Evolutionary conservation across 2,797 vertebrate genomes (phyloP).

Genomic region (Fistularia tabacaria): DNA sequence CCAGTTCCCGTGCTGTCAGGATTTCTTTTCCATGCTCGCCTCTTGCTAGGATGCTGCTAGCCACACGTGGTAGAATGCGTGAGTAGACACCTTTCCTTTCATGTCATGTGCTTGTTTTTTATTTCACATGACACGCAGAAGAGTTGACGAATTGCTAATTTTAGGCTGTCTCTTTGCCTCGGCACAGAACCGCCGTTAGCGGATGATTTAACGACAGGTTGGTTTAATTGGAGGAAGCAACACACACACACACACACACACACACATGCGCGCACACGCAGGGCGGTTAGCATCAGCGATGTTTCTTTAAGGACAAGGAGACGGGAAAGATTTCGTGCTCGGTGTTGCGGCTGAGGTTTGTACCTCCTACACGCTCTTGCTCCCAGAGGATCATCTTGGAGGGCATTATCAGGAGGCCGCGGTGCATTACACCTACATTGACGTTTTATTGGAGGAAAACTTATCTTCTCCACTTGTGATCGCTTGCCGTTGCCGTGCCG

Average conservation of each 20-base stretch:
- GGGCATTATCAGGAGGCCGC: constrained; percentile 29
- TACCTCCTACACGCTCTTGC: constrained; percentile 50
- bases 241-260: too few species aligned
- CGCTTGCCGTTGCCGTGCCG: constrained; percentile 6
- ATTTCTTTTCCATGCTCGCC: constrained; percentile 34
- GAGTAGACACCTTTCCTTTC: constrained; percentile 52
- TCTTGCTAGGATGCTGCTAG: constrained; percentile 23
- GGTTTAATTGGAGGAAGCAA: too few species aligned
- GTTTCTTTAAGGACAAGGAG: constrained; percentile 45
- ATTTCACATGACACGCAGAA: too few species aligned
- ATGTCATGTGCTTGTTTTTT: constrained; percentile 5
- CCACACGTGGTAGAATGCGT: constrained; percentile 25
- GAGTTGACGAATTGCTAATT: too few species aligned
- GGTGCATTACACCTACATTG: constrained; percentile 43
- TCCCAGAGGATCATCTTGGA: constrained; percentile 47
- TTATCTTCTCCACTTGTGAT: constrained; percentile 36
- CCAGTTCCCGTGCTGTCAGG: constrained; percentile 44
- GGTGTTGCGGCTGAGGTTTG: constrained; percentile 48
- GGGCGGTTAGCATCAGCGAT: constrained; percentile 25
- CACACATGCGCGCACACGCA: too few species aligned
- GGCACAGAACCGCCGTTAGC: too few species aligned
- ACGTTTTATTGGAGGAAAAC: constrained; percentile 44
- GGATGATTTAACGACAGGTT: too few species aligned
- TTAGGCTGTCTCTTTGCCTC: too few species aligned
- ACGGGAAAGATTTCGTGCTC: constrained; percentile 43